A percentile compares a stretch with the other conserved stretches of the same genome.
phyloP scores from a whole-genome alignment of 2,888 invertebrate species.

The Aporophyla nigra region DNA sequence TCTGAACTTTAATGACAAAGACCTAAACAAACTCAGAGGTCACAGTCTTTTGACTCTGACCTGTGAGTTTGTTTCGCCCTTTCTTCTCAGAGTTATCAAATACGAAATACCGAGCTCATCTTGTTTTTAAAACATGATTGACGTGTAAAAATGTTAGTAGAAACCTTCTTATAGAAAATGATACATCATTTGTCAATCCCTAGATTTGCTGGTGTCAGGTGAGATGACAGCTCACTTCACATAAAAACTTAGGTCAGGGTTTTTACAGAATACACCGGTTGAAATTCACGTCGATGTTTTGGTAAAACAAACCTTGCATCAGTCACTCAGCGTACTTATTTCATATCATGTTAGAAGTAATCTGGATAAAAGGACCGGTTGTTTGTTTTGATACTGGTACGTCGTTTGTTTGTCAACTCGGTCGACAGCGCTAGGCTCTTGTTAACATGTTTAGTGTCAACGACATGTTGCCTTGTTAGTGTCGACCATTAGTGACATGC shows the following conservation, averaged over 20 bases:
- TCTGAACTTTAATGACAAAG: too few relatives aligned
- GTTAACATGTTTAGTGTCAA: constrained; percentile 54
- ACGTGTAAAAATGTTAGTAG: too few relatives aligned
- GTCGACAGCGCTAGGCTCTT: constrained; percentile 33
- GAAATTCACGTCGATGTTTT: neutral
- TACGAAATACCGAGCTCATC: too few relatives aligned
- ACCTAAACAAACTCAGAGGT: too few relatives aligned
- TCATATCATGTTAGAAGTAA: constrained; percentile 26
- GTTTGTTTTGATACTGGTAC: constrained; percentile 29
- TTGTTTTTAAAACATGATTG: too few relatives aligned
- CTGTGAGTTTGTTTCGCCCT: too few relatives aligned
- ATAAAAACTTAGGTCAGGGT: neutral
- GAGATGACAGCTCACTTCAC: neutral
- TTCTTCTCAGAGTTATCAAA: too few relatives aligned
- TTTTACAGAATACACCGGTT: neutral
- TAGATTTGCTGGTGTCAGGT: neutral
- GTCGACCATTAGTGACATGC: constrained; percentile 53
- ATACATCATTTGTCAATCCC: neutral
- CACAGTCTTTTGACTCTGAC: too few relatives aligned
- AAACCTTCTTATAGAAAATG: too few relatives aligned
- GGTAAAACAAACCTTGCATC: neutral
- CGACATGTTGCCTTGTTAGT: constrained; percentile 57
- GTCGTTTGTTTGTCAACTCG: constrained; percentile 51
- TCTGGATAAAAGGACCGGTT: constrained; percentile 44
- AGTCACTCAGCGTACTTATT: neutral